phyloP scores from a whole-genome alignment of 2,888 invertebrate species.

The Pocota personata region DNA sequence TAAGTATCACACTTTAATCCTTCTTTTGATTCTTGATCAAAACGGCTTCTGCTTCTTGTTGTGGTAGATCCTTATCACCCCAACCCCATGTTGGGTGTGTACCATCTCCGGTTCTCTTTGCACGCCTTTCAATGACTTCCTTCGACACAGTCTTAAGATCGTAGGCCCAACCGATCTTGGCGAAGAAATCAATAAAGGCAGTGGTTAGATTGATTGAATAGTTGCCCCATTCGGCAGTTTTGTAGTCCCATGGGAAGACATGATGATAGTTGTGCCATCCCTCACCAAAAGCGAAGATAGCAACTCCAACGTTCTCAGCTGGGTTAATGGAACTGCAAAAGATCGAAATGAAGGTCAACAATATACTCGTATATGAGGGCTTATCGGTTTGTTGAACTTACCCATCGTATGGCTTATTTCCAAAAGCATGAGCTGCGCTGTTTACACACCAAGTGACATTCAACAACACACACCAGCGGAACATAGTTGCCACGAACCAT shows the following conservation, averaged over 20 bases:
- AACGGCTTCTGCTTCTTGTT: conserved; percentile 84
- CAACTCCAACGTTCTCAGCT: conserved; percentile 86
- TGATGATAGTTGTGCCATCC: conserved; percentile 94
- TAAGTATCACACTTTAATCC: conserved; percentile 81
- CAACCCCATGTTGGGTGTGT: conserved; percentile 91
- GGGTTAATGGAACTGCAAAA: conserved; percentile 85
- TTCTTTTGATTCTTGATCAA: conserved; percentile 85
- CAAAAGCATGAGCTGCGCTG: conserved; percentile 93
- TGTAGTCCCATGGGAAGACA: conserved; percentile 93
- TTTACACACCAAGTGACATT: conserved; percentile 96
- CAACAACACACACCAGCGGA: conserved; percentile 91
- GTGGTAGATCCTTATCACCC: conserved; percentile 88
- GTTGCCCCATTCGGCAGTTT: conserved; percentile 90
- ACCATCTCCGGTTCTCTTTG: conserved; percentile 89
- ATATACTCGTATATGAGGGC: background rate
- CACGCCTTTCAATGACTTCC: conserved; percentile 88
- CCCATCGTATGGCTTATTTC: conserved; percentile 90
- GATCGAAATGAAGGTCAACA: background rate
- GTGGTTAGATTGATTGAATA: conserved; percentile 89
- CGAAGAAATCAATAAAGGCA: conserved; percentile 90
- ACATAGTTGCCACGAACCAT: conserved; percentile 87
- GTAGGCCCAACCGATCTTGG: conserved; percentile 93
- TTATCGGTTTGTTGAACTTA: conserved; percentile 78
- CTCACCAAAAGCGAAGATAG: conserved; percentile 87
- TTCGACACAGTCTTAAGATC: conserved; percentile 91